Evolutionary conservation across 2,888 invertebrate species (phyloP).

Genomic region (Siphlonurus alternatus): DNA sequence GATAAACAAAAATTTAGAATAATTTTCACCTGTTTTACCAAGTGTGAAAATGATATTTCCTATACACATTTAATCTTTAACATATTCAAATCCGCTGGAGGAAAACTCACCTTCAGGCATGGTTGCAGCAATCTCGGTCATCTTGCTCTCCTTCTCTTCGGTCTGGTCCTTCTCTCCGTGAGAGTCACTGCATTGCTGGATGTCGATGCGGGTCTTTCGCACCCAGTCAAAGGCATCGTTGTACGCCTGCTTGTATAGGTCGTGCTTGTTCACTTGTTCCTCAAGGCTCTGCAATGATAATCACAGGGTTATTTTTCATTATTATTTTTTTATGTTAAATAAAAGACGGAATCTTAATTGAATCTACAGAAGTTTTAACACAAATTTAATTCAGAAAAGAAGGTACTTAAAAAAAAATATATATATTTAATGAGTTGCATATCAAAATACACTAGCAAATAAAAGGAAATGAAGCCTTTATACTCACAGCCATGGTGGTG

Average conservation of each 20-base stretch:
- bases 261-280: slow-evolving; percentile 70
- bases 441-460: no score
- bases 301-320: not conserved
- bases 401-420: not conserved
- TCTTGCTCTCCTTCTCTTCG: slow-evolving; percentile 54
- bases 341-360: slow-evolving; percentile 10
- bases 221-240: slow-evolving; percentile 77
- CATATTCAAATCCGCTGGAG: no score
- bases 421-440: no score
- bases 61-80: no score
- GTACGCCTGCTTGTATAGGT: slow-evolving; percentile 66
- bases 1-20: not conserved
- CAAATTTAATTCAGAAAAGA: slow-evolving; percentile 10
- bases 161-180: slow-evolving; percentile 73
- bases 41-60: no score
- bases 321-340: not conserved
- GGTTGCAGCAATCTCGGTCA: slow-evolving; percentile 47
- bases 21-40: no score
- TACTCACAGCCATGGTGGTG: slow-evolving; percentile 43
- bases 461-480: slow-evolving; percentile 3
- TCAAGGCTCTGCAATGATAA: slow-evolving; percentile 41
- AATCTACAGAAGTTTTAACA: not conserved
- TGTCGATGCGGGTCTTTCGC: slow-evolving; percentile 56
- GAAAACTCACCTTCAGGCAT: slow-evolving; percentile 44
- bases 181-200: slow-evolving; percentile 70